phyloP scores from a whole-genome alignment of 2,113 vertebrate species.

The Myrmecobius fasciatus region DNA sequence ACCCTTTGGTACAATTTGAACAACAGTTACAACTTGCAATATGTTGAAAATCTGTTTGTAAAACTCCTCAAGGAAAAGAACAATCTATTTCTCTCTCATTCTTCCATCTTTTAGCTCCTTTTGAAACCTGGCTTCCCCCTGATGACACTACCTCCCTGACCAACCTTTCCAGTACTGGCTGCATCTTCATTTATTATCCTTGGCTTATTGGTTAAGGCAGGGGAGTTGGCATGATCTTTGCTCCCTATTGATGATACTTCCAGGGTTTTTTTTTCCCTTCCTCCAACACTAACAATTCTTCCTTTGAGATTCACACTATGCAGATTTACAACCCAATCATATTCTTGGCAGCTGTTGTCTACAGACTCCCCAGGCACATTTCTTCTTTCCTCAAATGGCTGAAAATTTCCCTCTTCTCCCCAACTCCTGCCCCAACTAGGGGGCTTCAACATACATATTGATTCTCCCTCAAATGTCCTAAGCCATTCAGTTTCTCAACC shows the following conservation, averaged over 20 bases:
- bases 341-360: not conserved
- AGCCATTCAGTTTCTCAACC: not conserved
- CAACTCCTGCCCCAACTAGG: not conserved
- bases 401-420: not conserved
- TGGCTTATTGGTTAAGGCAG: not conserved
- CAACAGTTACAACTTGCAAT: not conserved
- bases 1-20: not conserved
- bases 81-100: not conserved
- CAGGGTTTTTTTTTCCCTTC: not conserved
- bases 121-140: not conserved
- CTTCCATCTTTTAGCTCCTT: not conserved
- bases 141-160: not conserved
- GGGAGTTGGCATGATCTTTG: not conserved
- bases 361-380: not conserved
- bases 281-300: not conserved
- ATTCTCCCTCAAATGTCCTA: not conserved
- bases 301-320: not conserved
- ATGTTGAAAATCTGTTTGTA: not conserved
- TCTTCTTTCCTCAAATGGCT: not conserved
- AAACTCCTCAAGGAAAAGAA: not conserved
- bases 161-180: not conserved
- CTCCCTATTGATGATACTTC: not conserved
- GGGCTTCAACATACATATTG: not conserved
- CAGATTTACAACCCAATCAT: not conserved
- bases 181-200: not conserved